phyloP scores from a whole-genome alignment of 2,113 vertebrate genomes.

The Artemisiospiza belli region DNA sequence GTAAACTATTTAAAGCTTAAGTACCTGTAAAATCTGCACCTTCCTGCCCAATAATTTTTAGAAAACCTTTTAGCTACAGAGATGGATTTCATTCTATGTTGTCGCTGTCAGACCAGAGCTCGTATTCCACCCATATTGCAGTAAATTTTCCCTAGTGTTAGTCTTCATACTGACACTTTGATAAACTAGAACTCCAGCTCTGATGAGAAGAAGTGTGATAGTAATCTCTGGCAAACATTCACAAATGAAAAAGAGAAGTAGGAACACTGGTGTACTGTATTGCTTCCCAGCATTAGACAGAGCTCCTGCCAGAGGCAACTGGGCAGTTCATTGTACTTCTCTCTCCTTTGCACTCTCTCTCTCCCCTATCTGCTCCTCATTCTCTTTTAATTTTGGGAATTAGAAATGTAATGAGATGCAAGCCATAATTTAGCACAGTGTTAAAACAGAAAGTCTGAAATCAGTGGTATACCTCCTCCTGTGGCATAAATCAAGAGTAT shows the following conservation, averaged over 20 bases:
- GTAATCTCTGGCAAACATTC: slow-evolving; percentile 63
- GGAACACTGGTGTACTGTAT: background rate
- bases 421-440: background rate
- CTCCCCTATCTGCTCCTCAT: background rate
- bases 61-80: slow-evolving; percentile 32
- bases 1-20: background rate
- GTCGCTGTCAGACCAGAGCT: slow-evolving; percentile 42
- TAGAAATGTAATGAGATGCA: background rate
- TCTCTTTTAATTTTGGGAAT: background rate
- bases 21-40: background rate
- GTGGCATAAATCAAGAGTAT: background rate
- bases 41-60: slow-evolving; percentile 19
- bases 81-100: background rate
- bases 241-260: background rate
- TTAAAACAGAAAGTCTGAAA: background rate
- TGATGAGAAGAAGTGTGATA: slow-evolving; percentile 53
- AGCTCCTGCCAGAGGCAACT: background rate
- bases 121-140: background rate
- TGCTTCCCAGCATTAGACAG: background rate
- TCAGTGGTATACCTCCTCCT: background rate
- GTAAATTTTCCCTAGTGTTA: slow-evolving; percentile 51
- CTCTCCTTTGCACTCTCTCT: background rate
- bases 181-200: slow-evolving; percentile 59
- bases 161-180: slow-evolving; percentile 64
- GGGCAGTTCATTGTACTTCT: background rate